phyloP scores from a whole-genome alignment of 1,140 invertebrate species.

The Drosophila lacertosa region DNA sequence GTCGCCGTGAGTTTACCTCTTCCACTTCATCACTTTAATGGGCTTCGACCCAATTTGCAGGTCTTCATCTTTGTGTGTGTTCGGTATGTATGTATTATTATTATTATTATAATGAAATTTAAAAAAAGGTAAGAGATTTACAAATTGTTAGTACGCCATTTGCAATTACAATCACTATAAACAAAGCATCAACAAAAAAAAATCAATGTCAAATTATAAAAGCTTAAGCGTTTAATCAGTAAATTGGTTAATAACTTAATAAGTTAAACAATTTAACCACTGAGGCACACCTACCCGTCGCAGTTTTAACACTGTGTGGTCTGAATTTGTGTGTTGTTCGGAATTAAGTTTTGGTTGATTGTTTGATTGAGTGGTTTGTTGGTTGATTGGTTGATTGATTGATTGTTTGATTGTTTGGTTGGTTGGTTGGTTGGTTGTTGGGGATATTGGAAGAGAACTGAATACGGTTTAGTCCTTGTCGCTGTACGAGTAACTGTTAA shows the following conservation, averaged over 20 bases:
- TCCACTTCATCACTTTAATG: constrained; percentile 81
- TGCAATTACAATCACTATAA: constrained; percentile 10
- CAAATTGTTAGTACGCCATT: constrained; percentile 66
- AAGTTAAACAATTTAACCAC: constrained; percentile 18
- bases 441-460: constrained; percentile 46
- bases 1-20: constrained; percentile 67
- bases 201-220: constrained; percentile 7
- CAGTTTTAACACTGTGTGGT: constrained; percentile 20
- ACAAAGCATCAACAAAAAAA: background rate
- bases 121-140: constrained; percentile 52
- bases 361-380: constrained; percentile 21
- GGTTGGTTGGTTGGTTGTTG: background rate
- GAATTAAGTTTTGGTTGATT: constrained; percentile 19
- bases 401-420: constrained; percentile 4
- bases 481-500: constrained; percentile 65
- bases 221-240: constrained; percentile 8
- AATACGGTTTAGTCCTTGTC: constrained; percentile 84
- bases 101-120: constrained; percentile 21
- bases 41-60: constrained; percentile 80
- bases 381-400: constrained; percentile 20
- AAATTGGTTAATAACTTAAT: constrained; percentile 11
- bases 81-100: constrained; percentile 21
- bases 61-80: constrained; percentile 69
- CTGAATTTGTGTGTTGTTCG: constrained; percentile 22
- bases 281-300: constrained; percentile 58